Base-by-base conservation (phyloP, 2,797 vertebrate genomes). In the Natrix natrix region DNA sequence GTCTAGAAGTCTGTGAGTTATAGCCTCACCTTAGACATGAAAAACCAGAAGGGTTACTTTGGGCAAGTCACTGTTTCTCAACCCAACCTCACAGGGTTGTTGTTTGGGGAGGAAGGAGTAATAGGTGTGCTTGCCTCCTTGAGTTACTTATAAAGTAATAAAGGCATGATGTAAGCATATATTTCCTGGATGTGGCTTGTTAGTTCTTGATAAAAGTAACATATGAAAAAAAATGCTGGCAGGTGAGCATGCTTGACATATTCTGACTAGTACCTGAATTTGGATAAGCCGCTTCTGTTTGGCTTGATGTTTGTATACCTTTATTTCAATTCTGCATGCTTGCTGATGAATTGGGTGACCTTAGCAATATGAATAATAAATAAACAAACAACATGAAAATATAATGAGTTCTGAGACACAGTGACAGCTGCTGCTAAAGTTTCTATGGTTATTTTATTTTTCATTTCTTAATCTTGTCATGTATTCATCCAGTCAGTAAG, bases 331-430 rank as follows among this genome's bases (percentile, higher is more conserved):
- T 59, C 37, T 54, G 66, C 54, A 26, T 91, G 37, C 60, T 89
- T 83, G 24, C 32, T 83, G 20, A 48, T 24, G 74, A 74, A 43
- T 92, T 59, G 86, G 52, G 66, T 66, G 63, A 69, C 61, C 66
- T 92, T 90, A 91, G 86, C 43, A 88, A 91, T 91, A 48, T 83
- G 37, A 83, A 83, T 83, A 83, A 83, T 83, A 83, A 83, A 83
- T 83, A 83, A 48, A 48, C 8, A 89, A 94, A 92, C 89, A 91
- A 94, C 83, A 66, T 91, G 48, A 92, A 92, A 88, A 91, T 86
- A 59, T 93, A 93, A 93, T 93, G 86, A 93, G 90, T 63, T 48
- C 57, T 91, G 92, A 93, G 92, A 91, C 66, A 52, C 28, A 63
- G n/a, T 1, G 11, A 78, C n/a, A 61, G 43, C n/a, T 92, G 87